Base-by-base conservation (phyloP, 2,888 invertebrate species). In the Toxonevra muliebris region DNA sequence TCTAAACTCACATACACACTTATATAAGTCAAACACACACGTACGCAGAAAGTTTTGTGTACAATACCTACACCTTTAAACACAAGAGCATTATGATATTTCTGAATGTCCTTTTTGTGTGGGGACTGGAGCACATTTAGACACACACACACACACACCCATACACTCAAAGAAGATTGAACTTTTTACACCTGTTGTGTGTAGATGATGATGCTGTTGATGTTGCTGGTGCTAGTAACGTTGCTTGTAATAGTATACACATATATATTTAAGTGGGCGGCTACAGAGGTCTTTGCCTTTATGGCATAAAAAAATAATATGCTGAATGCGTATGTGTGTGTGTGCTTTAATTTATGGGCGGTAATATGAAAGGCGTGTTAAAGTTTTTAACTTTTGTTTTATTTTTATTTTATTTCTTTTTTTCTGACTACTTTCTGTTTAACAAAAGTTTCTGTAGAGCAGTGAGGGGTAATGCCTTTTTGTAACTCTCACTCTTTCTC, bases 321-420 rank as follows among this genome's bases (percentile, higher is more conserved):
- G 48, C 67, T 61, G 20, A 30, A 61, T 48, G 55, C 60, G 43
- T 69, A 53, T 67, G 57, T 20, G 8, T 60, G 11, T 48, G 17
- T 58, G 43, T 70, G 75, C 74, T 73, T n/a, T 20, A 70, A 69
- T 79, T 75, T 73, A 76, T 75, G 75, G 43, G 41, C 43, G 17
- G 41, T 19, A 76, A 77, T 77, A 75, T 76, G 73, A 77, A 48
- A 48, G 48, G 48, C 48, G 48, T 30, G 30, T 48, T 48, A 73
- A 73, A 76, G 74, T 75, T 70, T 2, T 30, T 30, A 30, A 4
- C 30, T 30, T 30, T 7, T 30, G 30, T 2, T 30, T 2, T n/a
- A n/a, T n/a, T n/a, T n/a, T n/a, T n/a, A n/a, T n/a, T n/a, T n/a
- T n/a, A n/a, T n/a, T n/a, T n/a, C n/a, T n/a, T n/a, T 7, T 30